phyloP scores from a whole-genome alignment of 2,888 invertebrate genomes.

The Helobdella robusta region DNA sequence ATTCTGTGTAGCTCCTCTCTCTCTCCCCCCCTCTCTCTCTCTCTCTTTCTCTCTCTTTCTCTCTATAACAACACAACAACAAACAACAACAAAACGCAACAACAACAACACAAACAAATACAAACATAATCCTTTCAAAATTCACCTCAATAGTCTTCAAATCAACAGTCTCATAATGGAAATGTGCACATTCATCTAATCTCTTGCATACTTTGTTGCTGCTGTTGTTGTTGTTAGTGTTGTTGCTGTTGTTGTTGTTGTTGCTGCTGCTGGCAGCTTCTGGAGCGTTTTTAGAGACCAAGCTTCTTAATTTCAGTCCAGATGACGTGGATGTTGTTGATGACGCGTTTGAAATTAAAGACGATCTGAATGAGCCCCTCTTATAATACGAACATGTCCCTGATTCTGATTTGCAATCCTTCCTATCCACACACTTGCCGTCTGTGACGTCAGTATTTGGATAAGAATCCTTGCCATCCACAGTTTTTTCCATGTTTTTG shows the following conservation, averaged over 20 bases:
- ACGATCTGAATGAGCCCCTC: background rate
- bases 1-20: too few species aligned
- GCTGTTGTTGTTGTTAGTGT: conserved; percentile 51
- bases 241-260: conserved; percentile 49
- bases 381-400: background rate
- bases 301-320: background rate
- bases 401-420: background rate
- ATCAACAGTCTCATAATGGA: conserved; percentile 90
- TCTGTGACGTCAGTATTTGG: too few species aligned
- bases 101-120: background rate
- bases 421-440: too few species aligned
- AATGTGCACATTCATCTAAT: conserved; percentile 92
- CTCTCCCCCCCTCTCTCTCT: too few species aligned
- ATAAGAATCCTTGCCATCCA: too few species aligned
- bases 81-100: too few species aligned
- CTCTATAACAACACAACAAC: too few species aligned
- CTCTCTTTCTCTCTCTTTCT: too few species aligned
- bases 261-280: conserved; percentile 36
- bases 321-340: conserved; percentile 1
- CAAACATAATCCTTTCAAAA: background rate
- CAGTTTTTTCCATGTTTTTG: too few species aligned
- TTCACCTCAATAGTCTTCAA: conserved; percentile 64
- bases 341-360: background rate
- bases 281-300: background rate
- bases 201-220: conserved; percentile 59